Conservation (phyloP, 2,113 vertebrate genomes). For the Arothron firmamentum region DNA sequence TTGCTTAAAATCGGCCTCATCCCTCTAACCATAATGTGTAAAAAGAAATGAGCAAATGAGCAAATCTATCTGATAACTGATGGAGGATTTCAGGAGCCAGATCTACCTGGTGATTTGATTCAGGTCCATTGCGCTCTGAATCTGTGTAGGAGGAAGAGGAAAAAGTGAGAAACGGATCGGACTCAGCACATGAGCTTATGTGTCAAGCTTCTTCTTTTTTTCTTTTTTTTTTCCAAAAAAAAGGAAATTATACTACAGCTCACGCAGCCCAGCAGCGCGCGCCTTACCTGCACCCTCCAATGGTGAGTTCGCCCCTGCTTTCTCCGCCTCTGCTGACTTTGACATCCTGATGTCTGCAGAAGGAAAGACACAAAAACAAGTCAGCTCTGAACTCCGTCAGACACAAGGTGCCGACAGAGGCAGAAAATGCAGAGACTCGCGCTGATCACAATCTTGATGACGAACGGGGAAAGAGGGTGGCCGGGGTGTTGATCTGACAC, state of each 20-base stretch:
- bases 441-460: slow-evolving; percentile 33
- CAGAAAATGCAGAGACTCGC: slow-evolving; percentile 9
- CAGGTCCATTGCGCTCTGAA: slow-evolving; percentile 84
- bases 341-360: slow-evolving; percentile 78
- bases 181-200: not conserved
- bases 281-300: slow-evolving; percentile 72
- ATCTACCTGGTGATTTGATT: slow-evolving; percentile 84
- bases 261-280: too few relatives aligned
- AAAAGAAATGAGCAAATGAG: too few relatives aligned
- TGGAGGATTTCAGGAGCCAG: slow-evolving; percentile 12
- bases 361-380: slow-evolving; percentile 24
- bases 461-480: slow-evolving; percentile 23
- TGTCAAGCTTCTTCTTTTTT: too few relatives aligned
- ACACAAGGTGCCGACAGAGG: slow-evolving; percentile 20
- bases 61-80: not conserved
- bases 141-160: slow-evolving; percentile 72
- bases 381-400: slow-evolving; percentile 26
- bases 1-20: too few relatives aligned
- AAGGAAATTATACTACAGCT: too few relatives aligned
- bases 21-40: too few relatives aligned
- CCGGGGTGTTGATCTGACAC: slow-evolving; percentile 11
- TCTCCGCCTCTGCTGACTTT: slow-evolving; percentile 75
- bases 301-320: slow-evolving; percentile 73
- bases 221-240: too few relatives aligned
- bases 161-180: slow-evolving; percentile 49